Conservation (phyloP, 2,113 vertebrate genomes). For the Aspidoscelis tigris region DNA sequence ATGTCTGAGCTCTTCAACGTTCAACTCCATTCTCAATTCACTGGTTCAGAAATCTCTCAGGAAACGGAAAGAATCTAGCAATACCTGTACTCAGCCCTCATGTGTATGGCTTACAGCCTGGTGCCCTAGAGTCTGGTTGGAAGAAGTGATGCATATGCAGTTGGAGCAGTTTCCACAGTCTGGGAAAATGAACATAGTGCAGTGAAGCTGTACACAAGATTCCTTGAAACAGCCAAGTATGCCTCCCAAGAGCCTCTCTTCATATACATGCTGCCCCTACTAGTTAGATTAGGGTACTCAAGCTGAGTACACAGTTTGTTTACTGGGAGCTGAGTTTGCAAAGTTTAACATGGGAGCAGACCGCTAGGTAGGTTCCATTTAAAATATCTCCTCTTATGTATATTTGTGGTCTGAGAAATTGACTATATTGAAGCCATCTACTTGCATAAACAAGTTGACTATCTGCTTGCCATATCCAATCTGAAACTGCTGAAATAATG, state of each 20-base stretch:
- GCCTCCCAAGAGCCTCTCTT: background rate
- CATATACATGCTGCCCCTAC: background rate
- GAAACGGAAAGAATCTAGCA: too few species aligned
- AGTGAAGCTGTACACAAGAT: background rate
- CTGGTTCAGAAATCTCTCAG: too few species aligned
- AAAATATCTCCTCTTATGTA: background rate
- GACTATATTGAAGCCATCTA: constrained; percentile 52
- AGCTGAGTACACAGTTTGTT: constrained; percentile 8
- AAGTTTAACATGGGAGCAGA: background rate
- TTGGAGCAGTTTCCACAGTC: background rate
- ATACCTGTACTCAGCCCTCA: too few species aligned
- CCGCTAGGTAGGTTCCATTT: background rate
- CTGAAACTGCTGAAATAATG: constrained; percentile 51
- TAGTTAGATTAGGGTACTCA: background rate
- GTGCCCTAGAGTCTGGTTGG: too few species aligned
- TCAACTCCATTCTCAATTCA: too few species aligned
- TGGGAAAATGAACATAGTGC: too few species aligned
- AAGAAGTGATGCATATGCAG: too few species aligned
- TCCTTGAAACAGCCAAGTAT: background rate
- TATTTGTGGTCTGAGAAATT: constrained; percentile 43
- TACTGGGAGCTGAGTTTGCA: background rate
- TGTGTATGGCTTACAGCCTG: too few species aligned
- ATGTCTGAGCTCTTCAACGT: too few species aligned
- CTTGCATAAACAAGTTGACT: constrained; percentile 55
- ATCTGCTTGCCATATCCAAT: constrained; percentile 59